Conservation (phyloP, 1,140 invertebrate genomes). For the Pseudoatta argentina region DNA sequence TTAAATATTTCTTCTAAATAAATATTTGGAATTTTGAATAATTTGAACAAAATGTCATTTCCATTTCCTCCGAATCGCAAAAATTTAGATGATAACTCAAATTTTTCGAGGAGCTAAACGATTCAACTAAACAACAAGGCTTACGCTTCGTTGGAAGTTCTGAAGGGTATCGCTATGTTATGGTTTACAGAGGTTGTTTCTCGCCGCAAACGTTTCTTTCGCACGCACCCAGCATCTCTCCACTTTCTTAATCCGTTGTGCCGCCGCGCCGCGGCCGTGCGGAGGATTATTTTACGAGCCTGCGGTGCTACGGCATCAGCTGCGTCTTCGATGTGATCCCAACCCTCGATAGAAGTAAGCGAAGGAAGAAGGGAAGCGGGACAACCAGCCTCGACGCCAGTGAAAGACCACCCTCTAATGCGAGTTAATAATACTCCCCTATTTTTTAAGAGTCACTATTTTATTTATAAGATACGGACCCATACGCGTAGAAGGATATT, state of each 20-base stretch:
- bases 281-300: conserved; percentile 80
- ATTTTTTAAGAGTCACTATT: conserved; percentile 81
- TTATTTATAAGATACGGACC: conserved; percentile 81
- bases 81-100: conserved; percentile 26
- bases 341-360: conserved; percentile 3
- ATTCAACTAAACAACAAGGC: conserved; percentile 26
- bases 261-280: conserved; percentile 41
- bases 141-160: conserved; percentile 58
- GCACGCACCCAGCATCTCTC: conserved; percentile 44
- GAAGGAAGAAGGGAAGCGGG: conserved; percentile 5
- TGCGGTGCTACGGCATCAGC: conserved; percentile 80
- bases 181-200: conserved; percentile 24
- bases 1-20: not conserved
- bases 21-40: not conserved
- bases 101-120: conserved; percentile 27
- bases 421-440: conserved; percentile 83
- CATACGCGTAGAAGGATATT: conserved; percentile 69
- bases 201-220: conserved; percentile 57
- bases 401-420: conserved; percentile 78
- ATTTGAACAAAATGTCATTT: not conserved
- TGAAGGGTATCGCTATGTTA: conserved; percentile 26
- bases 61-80: not conserved
- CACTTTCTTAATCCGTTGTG: conserved; percentile 73
- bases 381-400: conserved; percentile 28
- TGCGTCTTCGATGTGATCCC: conserved; percentile 73